These are phyloP conservation scores for Brachionus rotundiformis DNA, from an alignment of 1,140 invertebrate species.

Conservation along the genomic window DNA sequence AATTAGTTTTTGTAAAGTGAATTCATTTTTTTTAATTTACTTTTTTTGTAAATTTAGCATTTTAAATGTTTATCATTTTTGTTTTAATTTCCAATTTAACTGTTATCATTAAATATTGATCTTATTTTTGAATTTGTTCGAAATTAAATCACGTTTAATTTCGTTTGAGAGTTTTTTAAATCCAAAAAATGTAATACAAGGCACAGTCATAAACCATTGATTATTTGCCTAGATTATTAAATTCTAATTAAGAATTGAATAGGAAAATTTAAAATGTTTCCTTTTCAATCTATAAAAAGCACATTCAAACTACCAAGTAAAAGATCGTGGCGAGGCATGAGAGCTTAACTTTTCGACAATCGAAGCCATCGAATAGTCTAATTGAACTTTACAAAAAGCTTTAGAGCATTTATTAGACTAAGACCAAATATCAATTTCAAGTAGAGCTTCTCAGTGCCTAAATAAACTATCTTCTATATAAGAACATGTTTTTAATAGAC, in stretches of 20 bases:
- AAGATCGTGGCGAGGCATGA: conserved; percentile 8
- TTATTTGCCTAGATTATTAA: neutral
- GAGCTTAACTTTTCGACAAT: conserved; percentile 7
- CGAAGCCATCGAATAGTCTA: neutral
- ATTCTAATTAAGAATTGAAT: neutral
- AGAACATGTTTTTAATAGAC: neutral
- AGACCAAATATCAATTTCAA: conserved; percentile 25
- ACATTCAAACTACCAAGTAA: neutral
- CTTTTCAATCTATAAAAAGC: neutral
- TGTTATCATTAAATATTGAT: neutral
- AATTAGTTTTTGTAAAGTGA: neutral
- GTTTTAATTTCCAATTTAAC: neutral
- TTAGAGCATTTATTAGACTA: conserved; percentile 6
- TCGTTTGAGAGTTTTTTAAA: neutral
- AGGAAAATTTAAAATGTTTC: neutral
- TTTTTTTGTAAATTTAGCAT: neutral
- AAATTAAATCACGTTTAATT: conserved; percentile 27
- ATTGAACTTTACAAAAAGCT: conserved; percentile 18
- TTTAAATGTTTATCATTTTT: neutral
- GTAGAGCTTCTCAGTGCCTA: conserved; percentile 5
- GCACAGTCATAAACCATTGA: neutral
- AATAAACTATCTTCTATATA: neutral
- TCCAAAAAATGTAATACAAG: neutral
- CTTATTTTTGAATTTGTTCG: neutral
- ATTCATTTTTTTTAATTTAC: neutral